Base-by-base conservation (phyloP, 1,140 invertebrate species). In the Euschistus heros region DNA sequence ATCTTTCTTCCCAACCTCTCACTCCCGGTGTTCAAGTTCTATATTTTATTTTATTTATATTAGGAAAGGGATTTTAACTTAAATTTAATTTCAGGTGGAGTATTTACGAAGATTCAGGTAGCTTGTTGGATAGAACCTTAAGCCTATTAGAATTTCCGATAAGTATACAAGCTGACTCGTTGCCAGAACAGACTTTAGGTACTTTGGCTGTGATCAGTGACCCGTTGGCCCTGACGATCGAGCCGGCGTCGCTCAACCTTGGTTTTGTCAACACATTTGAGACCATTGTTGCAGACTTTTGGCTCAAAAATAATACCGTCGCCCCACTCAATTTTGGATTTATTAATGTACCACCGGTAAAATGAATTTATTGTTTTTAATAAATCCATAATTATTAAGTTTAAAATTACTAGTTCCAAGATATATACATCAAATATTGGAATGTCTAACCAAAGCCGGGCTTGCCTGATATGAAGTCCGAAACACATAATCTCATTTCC, bases 211-310 rank as follows among this genome's bases (percentile, higher is more conserved):
- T 24, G 2, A 24, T 57, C 15, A 24, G 18, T 8, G 4, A 57
- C 5, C 20, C 54, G 1, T 15, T 63, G 37, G 64, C 61, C 0
- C 22, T 68, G 0, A 33, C 44, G 10, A 30, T 68, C 20, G 20
- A 30, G 18, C 64, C 67, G 5, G 4, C 26, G 7, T 18, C 22
- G 15, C 26, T 68, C 10, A 37, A 63, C 27, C 47, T 66, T 2
- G 65, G 65, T 3, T 15, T n/a, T 2, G 67, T 68, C 8, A 47
- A 55, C n/a, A 68, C 67, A n/a, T 26, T 20, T 8, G 64, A 68
- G 50, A 66, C 64, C 4, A 42, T 59, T 14, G 15, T 27, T 6
- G 61, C 46, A 18, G 22, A 17, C 0, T 59, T 68, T 26, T 47
- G 22, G 18, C 62, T 68, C 7, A 18, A 17, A 2, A 68, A 68